phyloP scores from a whole-genome alignment of 2,797 vertebrate genomes.

The Pterois miles region DNA sequence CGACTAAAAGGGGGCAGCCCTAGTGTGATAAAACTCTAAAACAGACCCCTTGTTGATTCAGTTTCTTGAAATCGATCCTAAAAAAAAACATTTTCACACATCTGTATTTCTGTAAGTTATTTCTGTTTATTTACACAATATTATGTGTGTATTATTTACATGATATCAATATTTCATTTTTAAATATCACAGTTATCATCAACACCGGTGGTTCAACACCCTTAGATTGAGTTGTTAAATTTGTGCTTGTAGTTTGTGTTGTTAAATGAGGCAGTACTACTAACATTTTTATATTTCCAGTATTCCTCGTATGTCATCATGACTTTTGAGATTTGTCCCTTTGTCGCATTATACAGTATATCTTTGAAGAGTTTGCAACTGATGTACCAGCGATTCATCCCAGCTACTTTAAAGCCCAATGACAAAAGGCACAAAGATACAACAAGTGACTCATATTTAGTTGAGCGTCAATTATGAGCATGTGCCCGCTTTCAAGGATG shows the following conservation, averaged over 20 bases:
- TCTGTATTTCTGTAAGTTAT: neutral
- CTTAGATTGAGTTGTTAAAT: neutral
- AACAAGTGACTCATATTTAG: slow-evolving; percentile 36
- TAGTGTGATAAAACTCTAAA: neutral
- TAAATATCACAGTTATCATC: too few relatives aligned
- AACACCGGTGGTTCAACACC: too few relatives aligned
- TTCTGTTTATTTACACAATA: too few relatives aligned
- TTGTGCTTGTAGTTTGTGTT: neutral
- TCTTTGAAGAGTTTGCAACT: neutral
- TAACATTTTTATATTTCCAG: neutral
- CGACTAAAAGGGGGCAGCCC: too few relatives aligned
- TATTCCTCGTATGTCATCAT: neutral
- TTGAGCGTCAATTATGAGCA: slow-evolving; percentile 4
- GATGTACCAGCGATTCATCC: neutral
- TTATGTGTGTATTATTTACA: too few relatives aligned
- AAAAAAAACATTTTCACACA: neutral
- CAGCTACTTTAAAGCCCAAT: slow-evolving; percentile 8
- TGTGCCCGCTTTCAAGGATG: slow-evolving; percentile 13
- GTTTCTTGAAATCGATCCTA: neutral
- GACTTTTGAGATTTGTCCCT: neutral
- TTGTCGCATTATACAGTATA: slow-evolving; percentile 1
- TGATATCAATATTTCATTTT: too few relatives aligned
- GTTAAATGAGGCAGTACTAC: neutral
- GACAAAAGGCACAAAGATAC: slow-evolving; percentile 15
- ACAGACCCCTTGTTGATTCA: neutral